phyloP scores from a whole-genome alignment of 2,113 vertebrate species.

The Nibea coibor region DNA sequence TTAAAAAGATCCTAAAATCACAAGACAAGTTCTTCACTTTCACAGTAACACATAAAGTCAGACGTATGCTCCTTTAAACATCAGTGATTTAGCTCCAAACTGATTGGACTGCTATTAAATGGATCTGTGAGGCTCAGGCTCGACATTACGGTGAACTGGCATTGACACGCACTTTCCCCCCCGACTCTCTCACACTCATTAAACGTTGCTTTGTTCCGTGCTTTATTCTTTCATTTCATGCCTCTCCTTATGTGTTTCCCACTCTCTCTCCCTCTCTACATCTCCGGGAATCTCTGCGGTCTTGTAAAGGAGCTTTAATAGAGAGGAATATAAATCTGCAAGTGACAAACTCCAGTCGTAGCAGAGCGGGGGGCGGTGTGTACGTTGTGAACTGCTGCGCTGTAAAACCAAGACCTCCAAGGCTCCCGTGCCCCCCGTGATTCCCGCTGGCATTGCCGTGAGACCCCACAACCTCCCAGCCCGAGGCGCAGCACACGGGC shows the following conservation, averaged over 20 bases:
- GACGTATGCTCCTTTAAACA: not conserved
- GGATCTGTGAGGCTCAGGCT: constrained; percentile 32
- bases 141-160: constrained; percentile 31
- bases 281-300: constrained; percentile 55
- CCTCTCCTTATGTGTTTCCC: constrained; percentile 41
- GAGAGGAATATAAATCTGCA: constrained; percentile 79
- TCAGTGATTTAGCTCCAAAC: constrained; percentile 25
- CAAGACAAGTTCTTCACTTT: constrained; percentile 6
- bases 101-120: constrained; percentile 23
- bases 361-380: constrained; percentile 48
- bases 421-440: constrained; percentile 56
- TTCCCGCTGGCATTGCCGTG: constrained; percentile 43
- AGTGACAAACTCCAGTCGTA: constrained; percentile 76
- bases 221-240: constrained; percentile 51
- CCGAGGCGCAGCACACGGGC: constrained; percentile 22
- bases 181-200: constrained; percentile 44
- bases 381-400: constrained; percentile 50
- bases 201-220: constrained; percentile 44
- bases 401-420: constrained; percentile 77
- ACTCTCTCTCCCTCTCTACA: constrained; percentile 33
- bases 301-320: constrained; percentile 81
- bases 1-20: not conserved
- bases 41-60: not conserved
- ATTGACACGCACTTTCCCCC: constrained; percentile 29
- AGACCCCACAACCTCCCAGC: constrained; percentile 57